These are phyloP conservation scores for Ypsolopha sequella DNA, from an alignment of 2,888 invertebrate species.

Conservation along the genomic window DNA sequence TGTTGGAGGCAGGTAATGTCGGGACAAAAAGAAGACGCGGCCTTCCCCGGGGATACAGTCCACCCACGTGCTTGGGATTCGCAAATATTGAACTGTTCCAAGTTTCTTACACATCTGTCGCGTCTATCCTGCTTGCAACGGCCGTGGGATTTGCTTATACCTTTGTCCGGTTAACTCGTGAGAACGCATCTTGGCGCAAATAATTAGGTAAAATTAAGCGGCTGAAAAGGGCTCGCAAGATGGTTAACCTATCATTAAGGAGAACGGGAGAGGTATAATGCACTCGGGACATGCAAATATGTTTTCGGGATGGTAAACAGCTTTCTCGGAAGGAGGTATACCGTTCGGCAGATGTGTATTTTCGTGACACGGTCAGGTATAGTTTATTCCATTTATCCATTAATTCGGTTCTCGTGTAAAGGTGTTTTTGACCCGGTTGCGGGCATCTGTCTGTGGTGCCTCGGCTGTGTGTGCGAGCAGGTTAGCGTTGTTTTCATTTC, in stretches of 20 bases:
- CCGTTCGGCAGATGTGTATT: slow-evolving; percentile 61
- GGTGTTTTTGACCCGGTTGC: slow-evolving; percentile 67
- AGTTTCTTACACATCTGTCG: slow-evolving; percentile 29
- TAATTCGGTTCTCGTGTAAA: slow-evolving; percentile 56
- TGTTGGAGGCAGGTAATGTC: slow-evolving; percentile 31
- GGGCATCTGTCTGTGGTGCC: slow-evolving; percentile 28
- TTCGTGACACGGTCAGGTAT: slow-evolving; percentile 64
- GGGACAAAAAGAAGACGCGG: slow-evolving; percentile 18
- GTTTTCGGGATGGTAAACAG: slow-evolving; percentile 55
- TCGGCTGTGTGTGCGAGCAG: slow-evolving; percentile 36
- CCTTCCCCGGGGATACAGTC: slow-evolving; percentile 26
- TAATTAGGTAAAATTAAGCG: slow-evolving; percentile 62
- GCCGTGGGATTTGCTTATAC: slow-evolving; percentile 20
- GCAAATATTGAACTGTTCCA: slow-evolving; percentile 38
- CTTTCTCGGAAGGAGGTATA: slow-evolving; percentile 65
- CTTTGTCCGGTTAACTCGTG: slow-evolving; percentile 54
- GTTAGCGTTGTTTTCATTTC: slow-evolving; percentile 59
- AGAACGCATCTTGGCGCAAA: slow-evolving; percentile 49
- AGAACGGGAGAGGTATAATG: slow-evolving; percentile 40
- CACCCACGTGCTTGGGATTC: slow-evolving; percentile 27
- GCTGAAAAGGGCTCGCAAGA: slow-evolving; percentile 47
- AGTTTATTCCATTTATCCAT: slow-evolving; percentile 28
- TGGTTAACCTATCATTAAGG: slow-evolving; percentile 61
- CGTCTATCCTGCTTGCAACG: slow-evolving; percentile 17
- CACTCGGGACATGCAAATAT: slow-evolving; percentile 61